A percentile compares a stretch with the other conserved stretches of the same genome.
These are phyloP conservation scores for Athetis lepigone DNA, from an alignment of 2,888 invertebrate genomes.

Conservation along the genomic window DNA sequence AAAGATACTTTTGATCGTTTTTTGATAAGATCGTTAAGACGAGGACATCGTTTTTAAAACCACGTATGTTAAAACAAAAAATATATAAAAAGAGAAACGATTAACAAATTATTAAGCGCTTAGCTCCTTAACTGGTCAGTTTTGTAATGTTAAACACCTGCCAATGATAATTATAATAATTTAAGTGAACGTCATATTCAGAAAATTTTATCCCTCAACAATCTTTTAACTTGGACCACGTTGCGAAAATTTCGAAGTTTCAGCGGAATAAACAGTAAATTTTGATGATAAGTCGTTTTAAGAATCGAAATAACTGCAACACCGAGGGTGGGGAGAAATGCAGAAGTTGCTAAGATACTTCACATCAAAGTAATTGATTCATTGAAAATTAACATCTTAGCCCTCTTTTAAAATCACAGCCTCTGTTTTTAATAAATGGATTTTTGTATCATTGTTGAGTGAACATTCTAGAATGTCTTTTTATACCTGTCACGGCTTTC, in stretches of 20 bases:
- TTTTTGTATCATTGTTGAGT: conserved; percentile 19
- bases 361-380: conserved; percentile 63
- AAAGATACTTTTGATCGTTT: no score
- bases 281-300: conserved; percentile 85
- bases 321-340: conserved; percentile 62
- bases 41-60: no score
- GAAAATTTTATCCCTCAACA: not conserved
- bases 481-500: not conserved
- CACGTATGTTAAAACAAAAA: no score
- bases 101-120: no score
- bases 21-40: no score
- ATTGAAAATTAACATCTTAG: conserved; percentile 53
- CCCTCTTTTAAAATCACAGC: conserved; percentile 34
- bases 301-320: conserved; percentile 81
- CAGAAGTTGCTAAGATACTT: conserved; percentile 66
- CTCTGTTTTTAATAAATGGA: conserved; percentile 28
- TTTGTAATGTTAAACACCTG: no score
- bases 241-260: conserved; percentile 69
- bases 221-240: conserved; percentile 53
- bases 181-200: not conserved
- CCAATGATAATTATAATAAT: no score
- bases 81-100: no score
- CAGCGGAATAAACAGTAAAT: conserved; percentile 81
- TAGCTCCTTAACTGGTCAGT: no score
- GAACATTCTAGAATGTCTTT: not conserved